Conservation (phyloP, 2,113 vertebrate species). For the Picathartes gymnocephalus region DNA sequence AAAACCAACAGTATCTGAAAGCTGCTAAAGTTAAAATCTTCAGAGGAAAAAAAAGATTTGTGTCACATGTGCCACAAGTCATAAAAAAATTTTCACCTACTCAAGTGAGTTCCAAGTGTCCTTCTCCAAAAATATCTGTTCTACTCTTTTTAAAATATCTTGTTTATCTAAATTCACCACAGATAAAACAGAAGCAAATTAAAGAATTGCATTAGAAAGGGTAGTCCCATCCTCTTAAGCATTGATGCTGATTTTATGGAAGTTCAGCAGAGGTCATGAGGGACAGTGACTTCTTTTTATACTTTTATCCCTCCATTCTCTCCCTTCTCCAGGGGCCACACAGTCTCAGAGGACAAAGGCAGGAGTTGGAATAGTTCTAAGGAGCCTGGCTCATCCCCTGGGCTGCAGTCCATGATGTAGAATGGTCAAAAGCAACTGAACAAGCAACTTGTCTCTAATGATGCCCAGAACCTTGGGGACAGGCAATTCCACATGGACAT, state of each 20-base stretch:
- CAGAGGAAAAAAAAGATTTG: background rate
- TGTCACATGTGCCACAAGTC: background rate
- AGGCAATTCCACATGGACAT: fast-evolving
- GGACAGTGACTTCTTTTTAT: background rate
- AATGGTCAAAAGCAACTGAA: background rate
- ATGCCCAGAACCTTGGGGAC: background rate
- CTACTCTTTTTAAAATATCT: background rate
- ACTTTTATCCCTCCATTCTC: background rate
- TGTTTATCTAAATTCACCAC: background rate
- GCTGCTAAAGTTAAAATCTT: background rate
- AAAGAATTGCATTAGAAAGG: background rate
- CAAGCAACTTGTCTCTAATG: background rate
- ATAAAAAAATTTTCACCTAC: background rate
- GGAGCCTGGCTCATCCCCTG: background rate
- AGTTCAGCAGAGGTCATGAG: slow-evolving; percentile 1
- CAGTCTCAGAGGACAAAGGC: background rate
- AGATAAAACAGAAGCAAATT: background rate
- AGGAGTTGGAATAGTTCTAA: background rate
- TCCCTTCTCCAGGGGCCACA: background rate
- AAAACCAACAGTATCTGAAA: background rate
- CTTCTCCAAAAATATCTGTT: background rate
- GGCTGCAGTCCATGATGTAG: background rate
- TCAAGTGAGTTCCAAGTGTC: background rate
- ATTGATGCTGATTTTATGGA: background rate
- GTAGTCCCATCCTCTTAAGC: background rate